Evolutionary conservation across 2,888 invertebrate genomes (phyloP).

Genomic region (Branchipolynoe longqiensis): DNA sequence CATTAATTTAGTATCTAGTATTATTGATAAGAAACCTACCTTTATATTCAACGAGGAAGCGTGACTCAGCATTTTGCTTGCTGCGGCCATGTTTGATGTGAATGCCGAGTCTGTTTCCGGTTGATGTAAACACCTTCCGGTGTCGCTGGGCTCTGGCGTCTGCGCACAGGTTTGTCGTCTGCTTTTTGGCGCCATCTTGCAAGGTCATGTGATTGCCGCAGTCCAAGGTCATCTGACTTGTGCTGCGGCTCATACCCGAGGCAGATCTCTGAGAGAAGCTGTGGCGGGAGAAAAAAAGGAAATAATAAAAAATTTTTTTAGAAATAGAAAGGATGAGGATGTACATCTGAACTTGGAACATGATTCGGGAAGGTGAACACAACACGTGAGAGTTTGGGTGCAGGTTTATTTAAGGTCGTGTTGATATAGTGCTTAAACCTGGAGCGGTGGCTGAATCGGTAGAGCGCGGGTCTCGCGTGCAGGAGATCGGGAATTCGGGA

Average conservation of each 20-base stretch:
- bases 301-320: background rate
- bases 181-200: conserved; percentile 7
- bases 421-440: no score
- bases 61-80: background rate
- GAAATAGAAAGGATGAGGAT: no score
- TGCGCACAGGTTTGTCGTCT: background rate
- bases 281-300: background rate
- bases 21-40: no score
- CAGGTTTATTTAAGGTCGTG: no score
- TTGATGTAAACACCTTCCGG: conserved; percentile 45
- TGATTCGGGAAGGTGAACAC: no score
- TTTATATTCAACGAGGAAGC: conserved; percentile 36
- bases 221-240: conserved; percentile 6
- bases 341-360: no score
- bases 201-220: conserved; percentile 43
- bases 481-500: no score
- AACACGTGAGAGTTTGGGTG: no score
- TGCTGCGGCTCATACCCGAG: background rate
- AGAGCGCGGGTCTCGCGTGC: no score
- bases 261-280: background rate
- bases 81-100: conserved; percentile 46
- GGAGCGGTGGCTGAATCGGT: no score
- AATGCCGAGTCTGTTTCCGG: conserved; percentile 2
- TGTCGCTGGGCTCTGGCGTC: conserved; percentile 34
- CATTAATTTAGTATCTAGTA: no score